Base-by-base conservation (phyloP, 2,113 vertebrate species). In the Chelonoidis abingdonii region DNA sequence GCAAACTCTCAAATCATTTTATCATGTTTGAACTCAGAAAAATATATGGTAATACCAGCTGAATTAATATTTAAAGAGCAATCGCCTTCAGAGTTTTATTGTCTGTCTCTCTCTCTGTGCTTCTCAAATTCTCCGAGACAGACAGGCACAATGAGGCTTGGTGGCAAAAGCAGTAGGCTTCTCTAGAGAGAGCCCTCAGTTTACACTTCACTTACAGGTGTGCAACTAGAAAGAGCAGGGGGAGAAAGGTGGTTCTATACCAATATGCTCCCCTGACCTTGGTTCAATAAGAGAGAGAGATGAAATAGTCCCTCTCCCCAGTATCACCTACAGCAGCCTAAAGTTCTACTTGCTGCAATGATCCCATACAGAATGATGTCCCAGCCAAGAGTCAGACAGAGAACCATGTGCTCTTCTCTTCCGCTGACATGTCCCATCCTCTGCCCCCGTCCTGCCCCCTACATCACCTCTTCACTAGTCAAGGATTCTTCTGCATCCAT, bases 1-100 rank as follows among this genome's bases (percentile, higher is more conserved):
- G 97, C 97, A 98, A 97, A 96, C 94, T 98, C 96, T 98, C 95
- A 97, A 96, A 97, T 97, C 92, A 88, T 93, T 97, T 98, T 97
- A 98, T 98, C 96, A 93, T 98, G 95, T 90, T 97, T 94, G 97
- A 98, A 97, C 93, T 97, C 97, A 96, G 69, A 97, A 97, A 96
- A 88, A 91, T 96, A 96, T 91, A 95, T 95, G 93, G 97, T 95
- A 93, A 96, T 94, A 93, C 80, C 95, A 97, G 95, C 97, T 97
- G 97, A 97, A 97, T 92, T 95, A 98, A 97, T 97, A 97, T 97
- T 98, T 97, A 91, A 98, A 97, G 96, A 98, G 96, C 96, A 85
- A 90, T 89, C 94, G 86, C 89, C 65, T 95, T 93, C 49, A 85
- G 84, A 29, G 87, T 84, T 94, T 94, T 80, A 97, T 95, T 86